Evolutionary conservation across 64 coral and sea anemone species (phyloP).

Genomic region (Acropora tenuis): DNA sequence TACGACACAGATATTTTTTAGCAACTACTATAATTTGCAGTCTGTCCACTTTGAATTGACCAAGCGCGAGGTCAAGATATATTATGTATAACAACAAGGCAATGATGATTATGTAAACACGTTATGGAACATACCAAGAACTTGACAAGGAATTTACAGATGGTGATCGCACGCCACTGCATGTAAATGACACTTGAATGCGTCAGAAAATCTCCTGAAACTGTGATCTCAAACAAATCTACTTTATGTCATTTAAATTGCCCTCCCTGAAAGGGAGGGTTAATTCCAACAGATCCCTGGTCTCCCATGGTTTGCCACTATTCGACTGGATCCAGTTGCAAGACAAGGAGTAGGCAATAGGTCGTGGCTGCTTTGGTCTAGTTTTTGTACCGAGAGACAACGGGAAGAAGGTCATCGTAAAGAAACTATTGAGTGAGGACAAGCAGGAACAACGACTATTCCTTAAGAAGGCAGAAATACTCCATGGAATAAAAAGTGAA

Average conservation of each 20-base stretch:
- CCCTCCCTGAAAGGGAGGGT: not conserved
- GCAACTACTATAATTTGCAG: no score
- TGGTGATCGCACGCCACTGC: no score
- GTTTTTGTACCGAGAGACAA: not conserved
- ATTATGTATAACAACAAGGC: no score
- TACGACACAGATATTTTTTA: no score
- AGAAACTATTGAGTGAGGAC: slow-evolving; percentile 8
- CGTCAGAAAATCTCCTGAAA: no score
- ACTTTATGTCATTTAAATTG: not conserved
- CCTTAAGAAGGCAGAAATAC: not conserved
- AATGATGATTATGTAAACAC: no score
- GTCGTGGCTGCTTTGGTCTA: slow-evolving; percentile 14
- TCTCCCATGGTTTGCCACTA: not conserved
- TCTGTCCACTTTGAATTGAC: no score
- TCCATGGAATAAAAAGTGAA: not conserved
- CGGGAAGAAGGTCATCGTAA: not conserved
- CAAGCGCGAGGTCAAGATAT: not conserved
- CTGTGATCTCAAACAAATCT: no score
- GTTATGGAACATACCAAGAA: no score
- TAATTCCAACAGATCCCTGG: not conserved
- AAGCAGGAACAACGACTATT: not conserved
- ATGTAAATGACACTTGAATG: no score
- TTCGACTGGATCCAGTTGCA: slow-evolving; percentile 45
- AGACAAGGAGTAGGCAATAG: slow-evolving; percentile 47
- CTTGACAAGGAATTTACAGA: no score